Base-by-base conservation (phyloP, 2,113 vertebrate species). In the Oreochromis spilurus region DNA sequence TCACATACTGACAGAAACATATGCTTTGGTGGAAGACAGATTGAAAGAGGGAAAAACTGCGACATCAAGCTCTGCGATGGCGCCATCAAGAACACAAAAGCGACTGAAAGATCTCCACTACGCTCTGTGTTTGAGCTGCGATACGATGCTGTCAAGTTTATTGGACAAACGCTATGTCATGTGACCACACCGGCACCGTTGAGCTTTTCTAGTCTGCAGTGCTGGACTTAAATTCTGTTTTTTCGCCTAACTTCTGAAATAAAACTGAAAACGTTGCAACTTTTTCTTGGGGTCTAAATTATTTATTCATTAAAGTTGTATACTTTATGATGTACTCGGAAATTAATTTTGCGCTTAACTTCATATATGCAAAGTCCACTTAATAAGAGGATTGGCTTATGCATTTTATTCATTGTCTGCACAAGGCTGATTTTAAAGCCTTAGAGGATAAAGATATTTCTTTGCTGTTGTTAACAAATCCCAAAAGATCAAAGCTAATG, bases 281-380 rank as follows among this genome's bases (percentile, higher is more conserved):
- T 38, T 67, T 82, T 55, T 45, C 7, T 50, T 10, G 7, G 29
- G 58, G 26, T 82, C 48, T 58, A 55, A 65, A 72, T 78, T 79
- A 67, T 82, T 89, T 78, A 62, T 85, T 67, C 67, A 72, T n/a
- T 17, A 57, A 81, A 82, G 26, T 75, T 86, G 58, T 86, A 79
- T 54, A 54, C 16, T 79, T 79, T 16, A 53, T 52, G 26, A 77
- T 77, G 72, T 77, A 77, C 10, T 52, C 5, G 45, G 72, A 77
- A 31, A 77, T 77, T 31, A 31, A 31, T 77, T 75, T 50, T 75
- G 43, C 24, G 9, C 45, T 77, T 77, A 77, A 50, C 16, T 31
- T 77, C 45, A 50, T 29, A 31, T 31, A 50, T 19, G 16, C 43
- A 50, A 50, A 77, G 26, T 31, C 26, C 26, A 31, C 24, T 48